Base-by-base conservation (phyloP, 1,140 invertebrate genomes). In the Aphidius ervi region DNA sequence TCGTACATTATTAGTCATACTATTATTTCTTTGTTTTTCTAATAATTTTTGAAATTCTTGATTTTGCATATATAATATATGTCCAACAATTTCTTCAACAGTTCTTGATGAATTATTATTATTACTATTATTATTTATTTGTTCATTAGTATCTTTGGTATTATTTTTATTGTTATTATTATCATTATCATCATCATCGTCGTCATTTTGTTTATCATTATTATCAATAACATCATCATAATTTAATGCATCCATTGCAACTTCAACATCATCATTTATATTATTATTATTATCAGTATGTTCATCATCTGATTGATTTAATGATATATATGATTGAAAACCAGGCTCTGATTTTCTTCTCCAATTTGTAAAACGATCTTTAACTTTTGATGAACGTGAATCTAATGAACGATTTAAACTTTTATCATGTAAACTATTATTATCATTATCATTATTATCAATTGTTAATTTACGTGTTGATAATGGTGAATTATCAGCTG, bases 21-120 rank as follows among this genome's bases (percentile, higher is more conserved):
- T 84, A 67, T 76, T 86, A 74, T 78, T 81, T 65, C 82, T 77
- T 70, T 87, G 88, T 69, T 86, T 88, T 56, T 87, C 89, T 9
- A 92, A 75, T 23, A 92, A 82, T 59, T 88, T 86, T 64, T 93
- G 89, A 62, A 93, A 92, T 65, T 93, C 90, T 66, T 89, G 84
- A 69, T 90, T 93, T 68, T 93, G 88, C 84, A 92, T 88, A 4
- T 31, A 31, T 3, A 94, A 78, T 20, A 94, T 81, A 71, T 93
- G 89, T 10, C 89, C 86, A 31, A 94, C 90, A 41, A 94, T 92
- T 69, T 90, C 85, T 67, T 91, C 89, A 42, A 91, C 77, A 1
- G 85, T 88, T 58, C 70, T 63, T 10, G 59, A 6, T 39, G 65
- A 9, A 9, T 58, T 59, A 55, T 58, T 65, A 46, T 63, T 53